Evolutionary conservation across 92 coral and sea anemone species (phyloP), one percentile per base, ranked within the genome.

Genomic region (Muricea muricata): DNA sequence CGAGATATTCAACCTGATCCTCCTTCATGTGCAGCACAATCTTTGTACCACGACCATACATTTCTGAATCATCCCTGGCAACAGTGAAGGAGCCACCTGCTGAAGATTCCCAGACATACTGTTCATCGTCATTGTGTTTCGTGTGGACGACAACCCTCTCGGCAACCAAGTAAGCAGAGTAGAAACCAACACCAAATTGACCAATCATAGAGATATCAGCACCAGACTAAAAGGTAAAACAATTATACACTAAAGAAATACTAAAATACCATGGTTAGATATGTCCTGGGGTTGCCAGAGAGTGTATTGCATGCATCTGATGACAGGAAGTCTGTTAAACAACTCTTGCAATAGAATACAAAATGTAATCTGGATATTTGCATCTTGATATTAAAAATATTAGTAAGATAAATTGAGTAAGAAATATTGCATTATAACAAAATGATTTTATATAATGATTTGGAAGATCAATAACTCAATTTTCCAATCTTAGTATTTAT

Each of bases 161-260:
- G 6, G 98, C 97, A 34, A 97, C 94, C 91, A 97, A 86, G 87
- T 97, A 97, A 29, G 98, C 89, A 12, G 99, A 97, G 93, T 97
- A 97, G 85, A 97, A 97, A 48, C 99, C 99, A 41, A 97, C 99
- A 82, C 99, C 99, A 89, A 97, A 97, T 75, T 97, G 99, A 65
- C 99, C 99, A 89, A 97, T 97, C 99, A 97, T 97, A 57, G 99
- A 97, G 61, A 97, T 97, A 82, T 97, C 99, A 18, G 99, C 99
- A 30, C 99, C 99, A 86, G 99, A 90, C 99, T 95, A 56, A 21
- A 35, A 54, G 48, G 1, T 13, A n/a, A 13, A 37, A 25, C n/a
- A n/a, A n/a, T n/a, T n/a, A 2, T 20, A 61, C 4, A 21, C 6
- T 18, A 18, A n/a, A n/a, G n/a, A n/a, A n/a, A n/a, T n/a, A n/a